Percentiles rank a stretch among this genome's conserved stretches.
These are phyloP conservation scores for Sylvilagus floridanus DNA, from an alignment of 2,797 vertebrate species.

Conservation along the genomic window DNA sequence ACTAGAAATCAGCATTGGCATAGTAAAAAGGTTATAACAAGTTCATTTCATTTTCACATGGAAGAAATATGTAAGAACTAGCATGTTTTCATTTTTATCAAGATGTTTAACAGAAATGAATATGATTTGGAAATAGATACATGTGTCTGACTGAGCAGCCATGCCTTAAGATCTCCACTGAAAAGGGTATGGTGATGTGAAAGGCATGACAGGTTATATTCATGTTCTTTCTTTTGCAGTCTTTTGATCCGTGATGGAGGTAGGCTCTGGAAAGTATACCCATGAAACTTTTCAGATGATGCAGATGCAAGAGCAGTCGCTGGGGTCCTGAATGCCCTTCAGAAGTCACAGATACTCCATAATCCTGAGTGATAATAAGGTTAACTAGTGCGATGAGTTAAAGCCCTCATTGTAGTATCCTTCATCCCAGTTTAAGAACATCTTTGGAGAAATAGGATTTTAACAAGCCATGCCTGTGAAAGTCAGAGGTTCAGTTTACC, in stretches of 20 bases:
- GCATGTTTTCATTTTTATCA: not conserved
- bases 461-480: not conserved
- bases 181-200: not conserved
- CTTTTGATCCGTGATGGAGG: constrained; percentile 9
- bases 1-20: constrained; percentile 8
- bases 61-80: constrained; percentile 11
- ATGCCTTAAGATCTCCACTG: not conserved
- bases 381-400: not conserved
- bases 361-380: not conserved
- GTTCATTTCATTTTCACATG: constrained; percentile 48
- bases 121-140: not conserved
- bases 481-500: not conserved
- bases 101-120: constrained; percentile 24
- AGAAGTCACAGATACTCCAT: not conserved
- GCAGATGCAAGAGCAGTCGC: not conserved
- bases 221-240: not conserved
- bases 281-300: not conserved
- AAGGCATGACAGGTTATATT: not conserved
- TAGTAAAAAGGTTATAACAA: constrained; percentile 5
- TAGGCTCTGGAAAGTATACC: not conserved
- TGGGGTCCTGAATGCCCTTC: not conserved
- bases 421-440: not conserved
- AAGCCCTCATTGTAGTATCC: not conserved
- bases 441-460: not conserved
- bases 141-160: not conserved